Base-by-base conservation (phyloP, 2,797 vertebrate species). In the Carduelis carduelis region DNA sequence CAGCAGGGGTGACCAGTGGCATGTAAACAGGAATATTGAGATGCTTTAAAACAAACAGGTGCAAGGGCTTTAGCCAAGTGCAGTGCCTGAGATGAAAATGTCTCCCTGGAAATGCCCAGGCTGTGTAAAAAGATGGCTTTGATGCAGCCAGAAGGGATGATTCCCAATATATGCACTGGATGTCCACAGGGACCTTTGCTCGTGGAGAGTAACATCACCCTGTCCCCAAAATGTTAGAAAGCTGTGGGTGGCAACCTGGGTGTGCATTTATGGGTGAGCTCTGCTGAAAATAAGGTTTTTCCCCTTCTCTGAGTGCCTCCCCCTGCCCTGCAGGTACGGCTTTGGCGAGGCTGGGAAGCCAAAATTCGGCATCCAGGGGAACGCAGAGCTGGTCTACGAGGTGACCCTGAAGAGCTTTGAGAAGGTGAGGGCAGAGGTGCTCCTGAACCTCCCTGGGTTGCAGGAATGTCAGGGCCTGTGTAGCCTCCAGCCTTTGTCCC, bases 371-470 rank as follows among this genome's bases (percentile, higher is more conserved):
- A 98, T 99, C 94, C 98, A 98, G 96, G 98, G 99, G 56, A 99
- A 99, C 88, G 98, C 98, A 14, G 98, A 99, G 83, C 96, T 99
- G 74, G 79, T 98, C 19, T 99, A 99, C 70, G 98, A 99, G 97
- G 98, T 99, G 52, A 99, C 98, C 13, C 98, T 99, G 69, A 99
- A 99, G 97, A 98, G 98, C 96, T 99, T 99, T 92, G 96, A 99
- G 95, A 99, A 99, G 99, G 99, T 99, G 96, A 98, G 97, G 91
- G 78, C 65, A 27, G 83, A 61, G 72, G 34, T 23, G 13, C 15
- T 27, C 43, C 6, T 26, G 37, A 9, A 32, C 64, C 55, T 50
- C 22, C 53, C 39, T 1, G 6, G 81, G 16, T 3, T 21, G 3
- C 8, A 3, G 87, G 35, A 79, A 28, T 7, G 8, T 6, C 9